Conservation (phyloP, 2,888 invertebrate genomes). For the Sarcophaga variegata region DNA sequence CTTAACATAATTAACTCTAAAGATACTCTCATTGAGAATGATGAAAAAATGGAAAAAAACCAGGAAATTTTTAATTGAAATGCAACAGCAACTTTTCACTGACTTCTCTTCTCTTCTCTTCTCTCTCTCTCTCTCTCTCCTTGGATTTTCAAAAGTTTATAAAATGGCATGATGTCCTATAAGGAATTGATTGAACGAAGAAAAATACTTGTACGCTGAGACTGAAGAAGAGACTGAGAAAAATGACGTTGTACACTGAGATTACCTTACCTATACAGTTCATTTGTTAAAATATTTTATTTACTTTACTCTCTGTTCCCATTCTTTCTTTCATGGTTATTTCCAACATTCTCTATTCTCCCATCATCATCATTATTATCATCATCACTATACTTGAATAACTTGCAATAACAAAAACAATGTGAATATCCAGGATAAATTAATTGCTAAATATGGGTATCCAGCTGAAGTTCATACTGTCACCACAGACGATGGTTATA, state of each 20-base stretch:
- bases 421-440: slow-evolving; percentile 77
- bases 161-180: not conserved
- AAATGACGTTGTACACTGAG: not conserved
- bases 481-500: slow-evolving; percentile 89
- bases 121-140: too few relatives aligned
- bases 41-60: not conserved
- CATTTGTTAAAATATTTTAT: slow-evolving; percentile 32
- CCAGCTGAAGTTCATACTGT: slow-evolving; percentile 85
- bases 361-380: not conserved
- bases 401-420: slow-evolving; percentile 16
- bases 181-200: too few relatives aligned
- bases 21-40: too few relatives aligned
- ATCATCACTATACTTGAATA: slow-evolving; percentile 1
- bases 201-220: too few relatives aligned
- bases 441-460: slow-evolving; percentile 86
- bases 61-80: slow-evolving; percentile 10
- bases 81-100: not conserved
- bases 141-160: not conserved
- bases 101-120: too few relatives aligned
- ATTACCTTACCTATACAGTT: not conserved
- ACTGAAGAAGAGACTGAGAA: not conserved
- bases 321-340: not conserved
- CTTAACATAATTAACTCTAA: slow-evolving; percentile 26
- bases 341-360: not conserved
- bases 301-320: not conserved